Evolutionary conservation across 1,140 invertebrate species (phyloP).

Genomic region (Hypothenemus hampei): DNA sequence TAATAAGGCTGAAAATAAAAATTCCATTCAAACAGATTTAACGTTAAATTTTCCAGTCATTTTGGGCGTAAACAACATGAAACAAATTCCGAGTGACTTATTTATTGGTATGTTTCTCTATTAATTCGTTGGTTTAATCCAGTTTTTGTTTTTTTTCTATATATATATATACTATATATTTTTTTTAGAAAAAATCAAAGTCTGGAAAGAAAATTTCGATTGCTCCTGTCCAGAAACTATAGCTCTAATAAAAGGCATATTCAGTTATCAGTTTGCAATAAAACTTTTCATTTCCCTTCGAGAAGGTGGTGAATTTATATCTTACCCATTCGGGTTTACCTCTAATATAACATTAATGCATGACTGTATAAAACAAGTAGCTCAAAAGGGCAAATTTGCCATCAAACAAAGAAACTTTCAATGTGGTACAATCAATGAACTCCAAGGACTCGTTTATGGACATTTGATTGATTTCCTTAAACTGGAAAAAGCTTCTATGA

Average conservation of each 20-base stretch:
- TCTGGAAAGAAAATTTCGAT: slow-evolving; percentile 27
- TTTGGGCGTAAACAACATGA: slow-evolving; percentile 18
- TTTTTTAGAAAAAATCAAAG: slow-evolving; percentile 24
- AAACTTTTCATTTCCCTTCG: slow-evolving; percentile 28
- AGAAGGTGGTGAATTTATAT: slow-evolving; percentile 23
- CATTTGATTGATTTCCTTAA: slow-evolving; percentile 25
- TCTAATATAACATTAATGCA: slow-evolving; percentile 2
- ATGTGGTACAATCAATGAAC: slow-evolving; percentile 14
- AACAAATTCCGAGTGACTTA: slow-evolving; percentile 8
- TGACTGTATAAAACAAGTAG: slow-evolving; percentile 17
- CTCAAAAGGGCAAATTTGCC: slow-evolving; percentile 15
- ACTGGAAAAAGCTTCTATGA: slow-evolving; percentile 11
- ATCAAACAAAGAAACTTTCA: slow-evolving; percentile 14
- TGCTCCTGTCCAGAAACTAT: slow-evolving; percentile 9
- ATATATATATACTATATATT: background rate
- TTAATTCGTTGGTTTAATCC: no score
- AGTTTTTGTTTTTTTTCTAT: no score
- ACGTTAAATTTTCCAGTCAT: slow-evolving; percentile 25
- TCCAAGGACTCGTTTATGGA: slow-evolving; percentile 27
- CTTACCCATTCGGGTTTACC: slow-evolving; percentile 28
- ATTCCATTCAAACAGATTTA: slow-evolving; percentile 8
- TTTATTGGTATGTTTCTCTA: no score
- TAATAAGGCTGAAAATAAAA: background rate
- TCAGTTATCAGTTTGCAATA: slow-evolving; percentile 9
- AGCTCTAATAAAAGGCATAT: slow-evolving; percentile 14